phyloP scores from a whole-genome alignment of 2,113 vertebrate species.

The Rhabdornis inornatus region DNA sequence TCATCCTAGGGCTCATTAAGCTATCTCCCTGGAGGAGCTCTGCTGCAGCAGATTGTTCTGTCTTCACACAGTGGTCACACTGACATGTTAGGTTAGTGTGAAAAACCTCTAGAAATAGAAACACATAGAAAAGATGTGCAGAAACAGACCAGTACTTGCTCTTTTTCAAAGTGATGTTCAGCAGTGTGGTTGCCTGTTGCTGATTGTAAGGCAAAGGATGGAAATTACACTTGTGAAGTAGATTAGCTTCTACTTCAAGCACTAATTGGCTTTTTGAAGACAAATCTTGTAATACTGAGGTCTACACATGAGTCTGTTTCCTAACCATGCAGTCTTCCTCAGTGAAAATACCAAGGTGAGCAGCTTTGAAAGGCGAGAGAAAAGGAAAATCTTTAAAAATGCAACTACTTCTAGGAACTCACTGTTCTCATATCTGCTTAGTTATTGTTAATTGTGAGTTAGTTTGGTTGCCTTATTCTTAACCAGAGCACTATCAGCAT shows the following conservation, averaged over 20 bases:
- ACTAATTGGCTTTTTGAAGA: slow-evolving; percentile 15
- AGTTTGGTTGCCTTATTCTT: not conserved
- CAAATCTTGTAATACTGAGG: not conserved
- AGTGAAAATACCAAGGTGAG: not conserved
- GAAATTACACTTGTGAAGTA: not conserved
- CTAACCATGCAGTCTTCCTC: not conserved
- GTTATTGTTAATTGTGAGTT: not conserved
- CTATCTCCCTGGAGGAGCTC: not conserved
- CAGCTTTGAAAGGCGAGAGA: not conserved
- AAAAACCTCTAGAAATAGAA: slow-evolving; percentile 1
- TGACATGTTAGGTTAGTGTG: not conserved
- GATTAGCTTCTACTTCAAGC: not conserved
- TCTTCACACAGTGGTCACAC: not conserved
- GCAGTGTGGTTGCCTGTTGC: not conserved
- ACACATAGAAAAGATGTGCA: not conserved
- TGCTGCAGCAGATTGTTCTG: not conserved
- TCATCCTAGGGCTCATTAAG: not conserved
- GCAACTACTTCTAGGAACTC: not conserved
- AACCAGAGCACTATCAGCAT: slow-evolving; percentile 20
- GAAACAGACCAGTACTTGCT: not conserved
- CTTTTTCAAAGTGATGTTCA: not conserved
- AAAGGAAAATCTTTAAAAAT: not conserved
- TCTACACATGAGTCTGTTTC: not conserved
- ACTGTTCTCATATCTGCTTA: not conserved
- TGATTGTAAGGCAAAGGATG: not conserved